Base-by-base conservation (phyloP, 2,888 invertebrate genomes). In the Erpobdella octoculata region DNA sequence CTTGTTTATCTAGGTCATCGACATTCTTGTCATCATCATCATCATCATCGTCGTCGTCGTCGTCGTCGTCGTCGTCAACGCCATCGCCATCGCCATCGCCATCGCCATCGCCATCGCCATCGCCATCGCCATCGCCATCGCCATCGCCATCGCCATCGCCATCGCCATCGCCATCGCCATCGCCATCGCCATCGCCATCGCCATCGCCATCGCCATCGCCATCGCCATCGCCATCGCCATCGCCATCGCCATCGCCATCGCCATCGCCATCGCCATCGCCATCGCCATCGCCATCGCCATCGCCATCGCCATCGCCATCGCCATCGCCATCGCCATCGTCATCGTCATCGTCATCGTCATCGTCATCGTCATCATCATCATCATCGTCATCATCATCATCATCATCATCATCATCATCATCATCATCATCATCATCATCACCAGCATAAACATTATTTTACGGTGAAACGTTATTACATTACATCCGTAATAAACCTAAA, bases 361-460 rank as follows among this genome's bases (percentile, higher is more conserved):
- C 62, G 33, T 33, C 28, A 33, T 25, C 62, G 33, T 33, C 62
- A 62, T 6, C 62, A 35, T 62, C 62, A 35, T 62, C 62, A 18
- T 62, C 31, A 62, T 62, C 62, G 35, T 25, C 31, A 33, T 31
- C 62, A 21, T 62, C 31, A 62, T 62, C 62, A 62, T 62, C 62
- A 62, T 62, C 35, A 21, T 62, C 62, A 33, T 31, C 31, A 21
- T 61, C 61, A 21, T 4, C 6, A 61, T 21, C 28, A 61, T 61
- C 9, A 61, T 61, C 61, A 21, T 25, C 61, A 21, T 61, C 61
- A 61, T 21, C 61, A 5, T 61, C 61, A 21, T 6, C 25, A 21
- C 31, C 61, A 21, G 21, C 6, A 61, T 61, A 18, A 28, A 28
- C 61, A 6, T 61, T 3, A 4, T 61, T 31, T 2, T 61, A n/a